A percentile compares a stretch with the other conserved stretches of the same genome.
phyloP scores from a whole-genome alignment of 2,797 vertebrate genomes.

The Leptatherina wallacei region DNA sequence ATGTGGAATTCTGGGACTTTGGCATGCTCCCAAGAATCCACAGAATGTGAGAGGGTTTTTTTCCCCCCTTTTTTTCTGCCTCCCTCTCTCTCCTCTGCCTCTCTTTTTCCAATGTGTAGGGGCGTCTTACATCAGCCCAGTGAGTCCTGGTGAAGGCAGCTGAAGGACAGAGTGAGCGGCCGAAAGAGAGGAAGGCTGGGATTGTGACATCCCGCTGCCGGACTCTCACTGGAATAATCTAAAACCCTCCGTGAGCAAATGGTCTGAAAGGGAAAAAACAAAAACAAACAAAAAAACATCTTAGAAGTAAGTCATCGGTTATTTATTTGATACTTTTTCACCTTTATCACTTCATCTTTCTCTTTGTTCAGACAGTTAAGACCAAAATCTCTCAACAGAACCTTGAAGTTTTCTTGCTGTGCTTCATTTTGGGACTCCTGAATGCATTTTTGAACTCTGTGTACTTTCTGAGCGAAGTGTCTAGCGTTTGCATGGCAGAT shows the following conservation, averaged over 20 bases:
- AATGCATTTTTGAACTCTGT: constrained; percentile 26
- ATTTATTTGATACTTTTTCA: neutral
- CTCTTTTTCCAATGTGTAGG: constrained; percentile 76
- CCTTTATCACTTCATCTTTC: neutral
- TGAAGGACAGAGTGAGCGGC: constrained; percentile 41
- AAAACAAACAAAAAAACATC: constrained; percentile 28
- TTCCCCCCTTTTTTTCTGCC: constrained; percentile 29
- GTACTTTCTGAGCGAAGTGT: constrained; percentile 55
- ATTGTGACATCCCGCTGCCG: constrained; percentile 47
- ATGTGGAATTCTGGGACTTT: constrained; percentile 95
- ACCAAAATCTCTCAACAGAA: neutral
- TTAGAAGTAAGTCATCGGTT: constrained; percentile 61
- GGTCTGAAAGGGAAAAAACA: constrained; percentile 65
- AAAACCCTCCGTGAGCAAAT: constrained; percentile 68
- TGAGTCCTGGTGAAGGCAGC: constrained; percentile 63
- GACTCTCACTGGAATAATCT: constrained; percentile 67
- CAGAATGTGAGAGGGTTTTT: constrained; percentile 87
- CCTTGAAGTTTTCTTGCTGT: neutral
- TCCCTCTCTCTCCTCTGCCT: constrained; percentile 17
- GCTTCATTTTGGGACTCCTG: neutral
- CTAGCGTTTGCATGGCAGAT: constrained; percentile 80
- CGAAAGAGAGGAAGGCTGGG: constrained; percentile 45
- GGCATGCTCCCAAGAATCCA: constrained; percentile 92
- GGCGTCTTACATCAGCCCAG: constrained; percentile 95
- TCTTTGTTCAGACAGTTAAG: neutral